These are phyloP conservation scores for Mugil cephalus DNA, from an alignment of 2,113 vertebrate genomes.

Conservation along the genomic window DNA sequence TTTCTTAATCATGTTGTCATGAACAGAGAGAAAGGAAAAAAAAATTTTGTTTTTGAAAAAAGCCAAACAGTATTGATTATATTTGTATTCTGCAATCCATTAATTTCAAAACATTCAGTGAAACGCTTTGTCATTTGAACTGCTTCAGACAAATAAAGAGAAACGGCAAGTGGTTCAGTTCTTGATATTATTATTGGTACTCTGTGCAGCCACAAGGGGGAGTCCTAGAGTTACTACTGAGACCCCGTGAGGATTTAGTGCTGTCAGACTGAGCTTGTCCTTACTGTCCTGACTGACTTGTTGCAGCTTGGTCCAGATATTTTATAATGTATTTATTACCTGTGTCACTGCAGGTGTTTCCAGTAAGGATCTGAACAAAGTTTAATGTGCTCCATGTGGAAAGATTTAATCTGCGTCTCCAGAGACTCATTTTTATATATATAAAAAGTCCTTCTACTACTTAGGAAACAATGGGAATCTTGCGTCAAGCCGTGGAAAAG, in stretches of 20 bases:
- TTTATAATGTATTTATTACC: background rate
- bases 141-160: slow-evolving; percentile 60
- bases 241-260: background rate
- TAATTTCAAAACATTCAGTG: slow-evolving; percentile 4
- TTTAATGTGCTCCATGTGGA: background rate
- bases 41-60: slow-evolving; percentile 36
- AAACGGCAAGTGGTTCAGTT: background rate
- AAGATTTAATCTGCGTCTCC: background rate
- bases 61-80: slow-evolving; percentile 61
- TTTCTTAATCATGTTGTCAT: slow-evolving; percentile 11
- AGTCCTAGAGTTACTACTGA: slow-evolving; percentile 19
- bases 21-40: background rate
- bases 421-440: background rate
- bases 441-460: background rate
- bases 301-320: background rate
- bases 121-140: slow-evolving; percentile 26
- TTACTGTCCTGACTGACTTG: background rate
- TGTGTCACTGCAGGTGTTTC: background rate
- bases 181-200: background rate
- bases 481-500: background rate
- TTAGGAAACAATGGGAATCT: background rate
- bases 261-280: background rate
- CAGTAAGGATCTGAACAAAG: background rate
- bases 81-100: slow-evolving; percentile 10
- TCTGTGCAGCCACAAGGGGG: slow-evolving; percentile 60